Evolutionary conservation across 2,113 vertebrate species (phyloP).

Genomic region (Pterophyllum scalare): DNA sequence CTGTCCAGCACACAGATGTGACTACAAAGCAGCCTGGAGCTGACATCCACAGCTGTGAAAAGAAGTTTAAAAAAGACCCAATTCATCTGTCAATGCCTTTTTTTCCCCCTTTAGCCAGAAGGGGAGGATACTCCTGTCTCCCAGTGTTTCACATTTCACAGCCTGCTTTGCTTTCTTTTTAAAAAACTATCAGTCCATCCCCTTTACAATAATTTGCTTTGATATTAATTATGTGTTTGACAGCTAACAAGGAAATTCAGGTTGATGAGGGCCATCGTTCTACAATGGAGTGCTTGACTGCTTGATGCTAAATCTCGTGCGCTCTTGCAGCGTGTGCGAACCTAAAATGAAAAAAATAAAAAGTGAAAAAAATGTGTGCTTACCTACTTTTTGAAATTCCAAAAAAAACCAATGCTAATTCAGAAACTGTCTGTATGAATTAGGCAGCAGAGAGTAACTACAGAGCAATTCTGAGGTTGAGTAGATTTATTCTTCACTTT

Average conservation of each 20-base stretch:
- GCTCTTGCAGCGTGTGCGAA: neutral
- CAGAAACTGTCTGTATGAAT: neutral
- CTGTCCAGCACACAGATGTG: slow-evolving; percentile 78
- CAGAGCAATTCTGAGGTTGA: neutral
- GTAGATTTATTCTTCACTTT: slow-evolving; percentile 1
- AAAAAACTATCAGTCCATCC: slow-evolving; percentile 7
- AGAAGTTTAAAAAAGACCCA: slow-evolving; percentile 68
- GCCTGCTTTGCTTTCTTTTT: slow-evolving; percentile 18
- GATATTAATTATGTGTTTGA: slow-evolving; percentile 33
- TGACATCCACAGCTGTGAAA: slow-evolving; percentile 74
- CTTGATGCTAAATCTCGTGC: neutral
- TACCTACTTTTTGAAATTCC: neutral
- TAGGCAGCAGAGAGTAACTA: neutral
- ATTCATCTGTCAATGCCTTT: slow-evolving; percentile 70
- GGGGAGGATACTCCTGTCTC: slow-evolving; percentile 27
- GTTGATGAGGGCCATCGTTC: neutral
- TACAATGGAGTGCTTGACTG: neutral
- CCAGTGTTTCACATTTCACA: slow-evolving; percentile 29
- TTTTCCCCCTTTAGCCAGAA: slow-evolving; percentile 39
- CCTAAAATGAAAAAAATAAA: neutral
- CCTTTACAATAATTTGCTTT: slow-evolving; percentile 17
- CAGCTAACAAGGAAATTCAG: slow-evolving; percentile 22
- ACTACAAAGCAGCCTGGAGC: slow-evolving; percentile 74
- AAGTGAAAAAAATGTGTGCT: neutral
- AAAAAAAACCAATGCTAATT: neutral